A percentile compares a stretch with the other conserved stretches of the same genome.
phyloP scores from a whole-genome alignment of 2,113 vertebrate genomes.

The Sitta europaea region DNA sequence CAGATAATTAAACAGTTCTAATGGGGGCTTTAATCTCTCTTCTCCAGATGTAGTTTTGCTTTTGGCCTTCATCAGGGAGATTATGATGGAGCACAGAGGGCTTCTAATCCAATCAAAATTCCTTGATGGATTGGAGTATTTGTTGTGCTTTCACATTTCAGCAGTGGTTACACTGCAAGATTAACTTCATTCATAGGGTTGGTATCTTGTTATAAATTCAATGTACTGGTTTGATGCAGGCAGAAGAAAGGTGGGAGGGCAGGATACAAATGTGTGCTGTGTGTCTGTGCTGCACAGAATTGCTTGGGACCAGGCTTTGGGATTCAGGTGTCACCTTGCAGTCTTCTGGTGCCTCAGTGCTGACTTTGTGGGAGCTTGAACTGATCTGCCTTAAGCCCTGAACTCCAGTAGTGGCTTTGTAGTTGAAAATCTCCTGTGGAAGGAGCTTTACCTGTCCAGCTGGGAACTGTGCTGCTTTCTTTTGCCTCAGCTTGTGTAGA shows the following conservation, averaged over 20 bases:
- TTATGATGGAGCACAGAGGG: not conserved
- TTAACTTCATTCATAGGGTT: not conserved
- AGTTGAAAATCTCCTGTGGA: not conserved
- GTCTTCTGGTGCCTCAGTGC: not conserved
- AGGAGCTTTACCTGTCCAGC: not conserved
- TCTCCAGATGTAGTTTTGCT: not conserved
- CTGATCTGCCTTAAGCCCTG: not conserved
- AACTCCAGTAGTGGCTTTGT: not conserved
- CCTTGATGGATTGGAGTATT: not conserved
- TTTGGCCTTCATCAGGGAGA: conserved; percentile 2
- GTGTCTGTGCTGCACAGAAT: not conserved
- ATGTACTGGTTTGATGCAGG: not conserved
- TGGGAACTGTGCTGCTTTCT: not conserved
- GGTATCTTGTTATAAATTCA: not conserved
- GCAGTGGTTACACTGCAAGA: not conserved
- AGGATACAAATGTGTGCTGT: not conserved
- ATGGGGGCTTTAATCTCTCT: not conserved
- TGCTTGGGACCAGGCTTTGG: not conserved
- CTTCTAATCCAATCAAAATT: conserved; percentile 39
- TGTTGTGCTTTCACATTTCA: not conserved
- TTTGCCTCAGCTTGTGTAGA: not conserved
- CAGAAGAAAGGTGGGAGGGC: not conserved
- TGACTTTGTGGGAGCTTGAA: not conserved
- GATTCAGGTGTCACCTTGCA: not conserved
- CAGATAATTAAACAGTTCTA: conserved; percentile 20